Conservation (phyloP, 2,797 vertebrate species). For the Trichosurus vulpecula region DNA sequence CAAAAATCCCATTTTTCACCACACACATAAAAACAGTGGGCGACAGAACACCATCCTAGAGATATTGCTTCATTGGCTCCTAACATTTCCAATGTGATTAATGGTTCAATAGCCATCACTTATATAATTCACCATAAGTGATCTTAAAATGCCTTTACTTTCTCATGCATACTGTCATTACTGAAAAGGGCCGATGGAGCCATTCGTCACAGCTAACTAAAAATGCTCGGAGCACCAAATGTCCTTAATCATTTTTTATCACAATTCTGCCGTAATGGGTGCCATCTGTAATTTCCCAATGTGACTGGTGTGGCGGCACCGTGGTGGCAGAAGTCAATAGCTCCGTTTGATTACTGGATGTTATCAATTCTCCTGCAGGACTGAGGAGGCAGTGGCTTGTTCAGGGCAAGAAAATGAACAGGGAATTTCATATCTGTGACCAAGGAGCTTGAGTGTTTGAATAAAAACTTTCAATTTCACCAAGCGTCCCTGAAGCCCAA, state of each 20-base stretch:
- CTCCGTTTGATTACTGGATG: conserved; percentile 53
- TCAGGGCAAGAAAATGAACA: conserved; percentile 47
- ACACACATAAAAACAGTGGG: conserved; percentile 52
- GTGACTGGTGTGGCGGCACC: conserved; percentile 17
- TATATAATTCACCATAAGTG: conserved; percentile 79
- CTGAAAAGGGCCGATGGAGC: conserved; percentile 73
- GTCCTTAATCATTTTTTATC: conserved; percentile 67
- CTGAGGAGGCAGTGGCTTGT: conserved; percentile 37
- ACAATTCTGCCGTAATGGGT: conserved; percentile 56
- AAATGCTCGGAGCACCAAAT: conserved; percentile 70
- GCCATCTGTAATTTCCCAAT: conserved; percentile 65
- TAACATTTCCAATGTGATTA: conserved; percentile 74
- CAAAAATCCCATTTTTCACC: conserved; percentile 66
- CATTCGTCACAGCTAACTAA: conserved; percentile 78
- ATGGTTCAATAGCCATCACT: conserved; percentile 76
- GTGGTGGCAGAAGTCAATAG: conserved; percentile 53
- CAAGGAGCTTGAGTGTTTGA: conserved; percentile 2
- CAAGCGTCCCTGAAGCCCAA: neutral
- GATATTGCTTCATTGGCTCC: conserved; percentile 71
- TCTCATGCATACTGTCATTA: conserved; percentile 76
- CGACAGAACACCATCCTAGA: conserved; percentile 62
- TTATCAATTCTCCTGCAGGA: conserved; percentile 56
- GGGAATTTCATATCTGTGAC: conserved; percentile 11
- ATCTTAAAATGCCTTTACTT: conserved; percentile 77
- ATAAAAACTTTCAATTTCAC: neutral